A percentile compares a stretch with the other conserved stretches of the same genome.
Conservation (phyloP, 2,113 vertebrate species). For the Dasyornis broadbenti region DNA sequence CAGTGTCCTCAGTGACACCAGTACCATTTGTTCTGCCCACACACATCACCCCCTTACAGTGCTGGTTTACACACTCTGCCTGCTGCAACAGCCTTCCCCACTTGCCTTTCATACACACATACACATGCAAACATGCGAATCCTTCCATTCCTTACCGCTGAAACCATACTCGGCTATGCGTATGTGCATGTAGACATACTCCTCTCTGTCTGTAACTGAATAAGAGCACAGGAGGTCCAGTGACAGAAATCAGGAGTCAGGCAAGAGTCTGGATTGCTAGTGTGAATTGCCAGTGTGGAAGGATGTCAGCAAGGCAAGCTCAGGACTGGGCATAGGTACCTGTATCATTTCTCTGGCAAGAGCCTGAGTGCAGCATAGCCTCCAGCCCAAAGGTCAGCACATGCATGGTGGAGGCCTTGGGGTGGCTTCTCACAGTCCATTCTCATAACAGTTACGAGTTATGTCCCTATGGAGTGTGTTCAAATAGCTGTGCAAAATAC, state of each 20-base stretch:
- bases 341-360: neutral
- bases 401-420: rapidly evolving
- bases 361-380: neutral
- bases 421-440: neutral
- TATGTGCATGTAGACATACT: rapidly evolving
- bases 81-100: neutral
- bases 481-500: neutral
- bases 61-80: neutral
- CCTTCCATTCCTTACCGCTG: neutral
- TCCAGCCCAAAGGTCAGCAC: neutral
- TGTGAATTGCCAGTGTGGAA: neutral
- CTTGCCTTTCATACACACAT: neutral
- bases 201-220: neutral
- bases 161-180: neutral
- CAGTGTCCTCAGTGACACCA: neutral
- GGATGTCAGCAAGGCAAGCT: neutral
- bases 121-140: neutral
- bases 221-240: neutral
- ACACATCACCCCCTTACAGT: rapidly evolving
- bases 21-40: neutral
- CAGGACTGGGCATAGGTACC: neutral
- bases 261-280: neutral
- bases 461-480: neutral
- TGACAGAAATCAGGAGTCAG: neutral
- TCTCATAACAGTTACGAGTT: neutral